Evolutionary conservation across 2,888 invertebrate species (phyloP).

Genomic region (Metalampra italica): DNA sequence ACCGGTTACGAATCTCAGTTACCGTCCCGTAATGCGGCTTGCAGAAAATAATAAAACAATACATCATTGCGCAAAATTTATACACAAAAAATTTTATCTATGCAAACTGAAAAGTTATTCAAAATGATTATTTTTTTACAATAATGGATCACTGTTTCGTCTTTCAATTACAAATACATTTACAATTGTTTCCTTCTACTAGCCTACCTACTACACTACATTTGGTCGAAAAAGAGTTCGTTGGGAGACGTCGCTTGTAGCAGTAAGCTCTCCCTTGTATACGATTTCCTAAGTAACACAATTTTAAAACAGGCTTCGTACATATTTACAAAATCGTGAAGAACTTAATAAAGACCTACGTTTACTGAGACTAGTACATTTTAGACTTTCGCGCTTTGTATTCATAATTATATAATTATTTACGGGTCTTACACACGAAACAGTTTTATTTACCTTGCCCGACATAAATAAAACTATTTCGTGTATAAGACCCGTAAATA

Average conservation of each 20-base stretch:
- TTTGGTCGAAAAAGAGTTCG: conserved; percentile 3
- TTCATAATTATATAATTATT: too few species aligned
- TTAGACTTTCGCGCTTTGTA: too few species aligned
- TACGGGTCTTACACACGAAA: too few species aligned
- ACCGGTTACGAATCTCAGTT: too few species aligned
- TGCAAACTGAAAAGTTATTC: conserved; percentile 17
- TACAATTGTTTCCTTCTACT: neutral
- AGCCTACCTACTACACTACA: neutral
- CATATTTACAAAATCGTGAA: neutral
- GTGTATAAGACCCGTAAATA: too few species aligned
- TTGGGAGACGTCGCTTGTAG: neutral
- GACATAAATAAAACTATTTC: too few species aligned
- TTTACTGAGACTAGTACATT: too few species aligned
- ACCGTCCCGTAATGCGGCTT: too few species aligned
- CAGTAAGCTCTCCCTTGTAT: neutral
- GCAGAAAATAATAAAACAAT: too few species aligned
- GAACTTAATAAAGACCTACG: too few species aligned
- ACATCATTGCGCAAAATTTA: too few species aligned
- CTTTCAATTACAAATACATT: conserved; percentile 4
- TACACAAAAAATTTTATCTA: neutral
- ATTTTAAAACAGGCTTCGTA: neutral
- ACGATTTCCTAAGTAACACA: neutral
- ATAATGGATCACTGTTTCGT: conserved; percentile 2
- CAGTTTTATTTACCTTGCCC: too few species aligned
- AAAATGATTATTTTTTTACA: neutral